Evolutionary conservation across 2,888 invertebrate species (phyloP).

Genomic region (Thereva nobilitata): DNA sequence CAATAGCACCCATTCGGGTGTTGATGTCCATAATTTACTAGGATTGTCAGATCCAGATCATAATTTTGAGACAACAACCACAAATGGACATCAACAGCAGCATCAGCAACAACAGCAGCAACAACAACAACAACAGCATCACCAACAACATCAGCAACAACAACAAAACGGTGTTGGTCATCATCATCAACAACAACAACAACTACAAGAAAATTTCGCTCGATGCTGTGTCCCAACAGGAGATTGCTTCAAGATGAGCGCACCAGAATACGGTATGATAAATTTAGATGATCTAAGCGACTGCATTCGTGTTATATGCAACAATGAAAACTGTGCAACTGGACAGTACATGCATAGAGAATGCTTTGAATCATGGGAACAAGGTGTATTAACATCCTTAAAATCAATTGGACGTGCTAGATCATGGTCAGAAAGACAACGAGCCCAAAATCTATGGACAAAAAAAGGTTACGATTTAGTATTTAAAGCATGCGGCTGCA

Average conservation of each 20-base stretch:
- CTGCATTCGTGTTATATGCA: conserved; percentile 88
- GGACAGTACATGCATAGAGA: conserved; percentile 95
- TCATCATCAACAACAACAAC: conserved; percentile 55
- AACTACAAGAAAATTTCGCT: conserved; percentile 60
- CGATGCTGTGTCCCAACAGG: conserved; percentile 82
- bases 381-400: conserved; percentile 82
- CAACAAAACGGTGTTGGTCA: conserved; percentile 10
- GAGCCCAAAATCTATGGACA: conserved; percentile 95
- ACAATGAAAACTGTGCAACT: conserved; percentile 86
- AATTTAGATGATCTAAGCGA: conserved; percentile 74
- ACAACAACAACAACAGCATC: background rate
- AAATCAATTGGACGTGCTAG: conserved; percentile 90
- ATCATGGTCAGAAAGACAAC: conserved; percentile 93
- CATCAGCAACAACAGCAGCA: conserved; percentile 41
- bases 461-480: conserved; percentile 97
- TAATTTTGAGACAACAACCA: conserved; percentile 37
- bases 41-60: conserved; percentile 39
- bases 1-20: conserved; percentile 47
- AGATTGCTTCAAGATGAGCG: conserved; percentile 73
- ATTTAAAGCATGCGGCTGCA: conserved; percentile 93
- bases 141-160: conserved; percentile 41
- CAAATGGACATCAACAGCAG: conserved; percentile 15
- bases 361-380: conserved; percentile 95
- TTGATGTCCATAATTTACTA: conserved; percentile 56
- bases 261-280: conserved; percentile 61